phyloP scores from a whole-genome alignment of 92 coral and sea anemone species.

The Plumapathes pennacea region DNA sequence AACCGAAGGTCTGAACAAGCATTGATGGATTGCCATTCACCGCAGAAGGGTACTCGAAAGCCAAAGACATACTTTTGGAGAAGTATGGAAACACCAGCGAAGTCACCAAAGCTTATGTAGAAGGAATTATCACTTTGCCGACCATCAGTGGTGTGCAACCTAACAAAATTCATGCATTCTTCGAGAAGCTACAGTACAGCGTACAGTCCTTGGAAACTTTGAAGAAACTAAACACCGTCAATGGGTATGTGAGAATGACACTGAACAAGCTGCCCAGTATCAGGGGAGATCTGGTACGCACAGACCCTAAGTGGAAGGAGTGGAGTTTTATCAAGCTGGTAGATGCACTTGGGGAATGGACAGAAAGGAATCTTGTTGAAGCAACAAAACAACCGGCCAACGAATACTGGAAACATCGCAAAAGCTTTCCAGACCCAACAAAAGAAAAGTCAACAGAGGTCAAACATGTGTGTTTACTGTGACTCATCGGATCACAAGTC shows the following conservation, averaged over 20 bases:
- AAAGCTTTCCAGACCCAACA: slow-evolving; percentile 24
- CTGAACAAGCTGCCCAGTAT: slow-evolving; percentile 41
- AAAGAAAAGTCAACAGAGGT: slow-evolving; percentile 13
- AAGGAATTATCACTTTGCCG: slow-evolving; percentile 34
- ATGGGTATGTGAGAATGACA: slow-evolving; percentile 40
- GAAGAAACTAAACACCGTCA: slow-evolving; percentile 16
- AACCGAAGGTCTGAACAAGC: slow-evolving; percentile 12
- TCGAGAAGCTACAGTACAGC: slow-evolving; percentile 23
- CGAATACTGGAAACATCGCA: no score
- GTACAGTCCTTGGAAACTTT: slow-evolving; percentile 44
- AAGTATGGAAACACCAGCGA: slow-evolving; percentile 25
- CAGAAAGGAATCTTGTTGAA: slow-evolving; percentile 19
- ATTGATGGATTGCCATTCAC: slow-evolving; percentile 34
- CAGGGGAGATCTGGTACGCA: slow-evolving; percentile 35
- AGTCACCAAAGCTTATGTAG: slow-evolving; percentile 24
- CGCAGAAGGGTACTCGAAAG: slow-evolving; percentile 43
- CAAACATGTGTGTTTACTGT: slow-evolving; percentile 26
- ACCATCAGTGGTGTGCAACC: slow-evolving; percentile 19
- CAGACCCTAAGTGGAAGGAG: slow-evolving; percentile 33
- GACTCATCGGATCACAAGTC: slow-evolving; percentile 21
- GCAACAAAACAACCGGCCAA: no score
- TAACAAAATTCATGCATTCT: slow-evolving; percentile 28
- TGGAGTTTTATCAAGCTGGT: slow-evolving; percentile 31
- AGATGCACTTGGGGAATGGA: slow-evolving; percentile 46
- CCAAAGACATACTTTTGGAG: slow-evolving; percentile 19